Conservation (phyloP, 1,140 invertebrate genomes). For the Halotydeus destructor region DNA sequence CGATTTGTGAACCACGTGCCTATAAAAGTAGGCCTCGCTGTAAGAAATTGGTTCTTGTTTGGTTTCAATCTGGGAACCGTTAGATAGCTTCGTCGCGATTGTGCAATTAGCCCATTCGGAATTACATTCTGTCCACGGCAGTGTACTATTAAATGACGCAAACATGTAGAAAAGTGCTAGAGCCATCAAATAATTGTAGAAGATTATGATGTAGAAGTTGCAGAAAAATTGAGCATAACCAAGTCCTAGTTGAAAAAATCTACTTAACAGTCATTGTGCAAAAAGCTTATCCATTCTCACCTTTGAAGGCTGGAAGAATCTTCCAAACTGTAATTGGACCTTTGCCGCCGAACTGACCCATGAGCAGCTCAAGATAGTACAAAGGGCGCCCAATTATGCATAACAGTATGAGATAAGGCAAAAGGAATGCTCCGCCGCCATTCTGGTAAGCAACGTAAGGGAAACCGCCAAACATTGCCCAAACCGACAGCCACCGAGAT, state of each 20-base stretch:
- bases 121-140: conserved; percentile 23
- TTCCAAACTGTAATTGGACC: conserved; percentile 18
- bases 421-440: conserved; percentile 27
- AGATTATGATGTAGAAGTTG: conserved; percentile 22
- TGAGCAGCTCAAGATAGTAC: conserved; percentile 29
- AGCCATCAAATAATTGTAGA: conserved; percentile 25
- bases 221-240: conserved; percentile 25
- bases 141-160: conserved; percentile 20
- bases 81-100: no score
- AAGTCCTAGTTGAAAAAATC: conserved; percentile 22
- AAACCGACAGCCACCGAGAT: conserved; percentile 31
- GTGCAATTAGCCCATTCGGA: no score
- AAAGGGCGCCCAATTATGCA: conserved; percentile 32
- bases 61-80: no score
- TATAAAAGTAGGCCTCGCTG: no score
- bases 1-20: conserved; percentile 11
- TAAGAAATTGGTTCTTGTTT: no score
- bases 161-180: conserved; percentile 25
- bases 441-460: conserved; percentile 18
- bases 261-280: no score
- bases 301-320: no score
- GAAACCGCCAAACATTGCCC: conserved; percentile 33
- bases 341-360: conserved; percentile 23
- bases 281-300: no score
- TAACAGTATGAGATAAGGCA: conserved; percentile 35